A percentile compares a stretch with the other conserved stretches of the same genome.
phyloP scores from a whole-genome alignment of 2,797 vertebrate genomes.

The Chelon auratus region DNA sequence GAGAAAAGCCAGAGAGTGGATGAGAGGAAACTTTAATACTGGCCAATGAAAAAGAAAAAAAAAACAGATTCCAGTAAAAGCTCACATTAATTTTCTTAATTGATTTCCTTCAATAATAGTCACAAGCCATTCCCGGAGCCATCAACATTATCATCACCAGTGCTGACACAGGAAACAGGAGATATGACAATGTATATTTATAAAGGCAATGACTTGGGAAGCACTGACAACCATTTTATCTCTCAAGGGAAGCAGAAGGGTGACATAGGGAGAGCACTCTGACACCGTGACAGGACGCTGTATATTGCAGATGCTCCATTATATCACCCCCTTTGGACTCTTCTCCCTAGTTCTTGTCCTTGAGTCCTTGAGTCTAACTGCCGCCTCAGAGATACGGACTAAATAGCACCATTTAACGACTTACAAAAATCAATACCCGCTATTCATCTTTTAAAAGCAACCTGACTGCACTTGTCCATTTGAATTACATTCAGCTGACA shows the following conservation, averaged over 20 bases:
- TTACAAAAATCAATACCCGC: slow-evolving; percentile 79
- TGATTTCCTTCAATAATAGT: slow-evolving; percentile 87
- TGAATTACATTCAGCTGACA: slow-evolving; percentile 69
- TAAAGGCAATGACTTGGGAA: slow-evolving; percentile 70
- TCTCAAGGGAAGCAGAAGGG: slow-evolving; percentile 52
- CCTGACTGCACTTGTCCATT: slow-evolving; percentile 73
- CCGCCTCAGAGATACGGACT: slow-evolving; percentile 61
- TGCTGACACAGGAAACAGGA: slow-evolving; percentile 80
- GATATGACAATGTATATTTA: slow-evolving; percentile 84
- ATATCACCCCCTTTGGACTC: slow-evolving; percentile 57
- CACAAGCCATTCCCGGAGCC: slow-evolving; percentile 66
- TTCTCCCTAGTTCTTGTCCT: slow-evolving; percentile 68
- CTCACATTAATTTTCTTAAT: slow-evolving; percentile 91
- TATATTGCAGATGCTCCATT: slow-evolving; percentile 67
- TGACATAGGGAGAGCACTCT: slow-evolving; percentile 65
- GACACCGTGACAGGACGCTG: slow-evolving; percentile 63
- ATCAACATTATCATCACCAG: slow-evolving; percentile 77
- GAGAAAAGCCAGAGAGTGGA: slow-evolving; percentile 72
- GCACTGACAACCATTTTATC: slow-evolving; percentile 50
- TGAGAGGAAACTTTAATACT: slow-evolving; percentile 70
- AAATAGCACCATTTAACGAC: slow-evolving; percentile 72
- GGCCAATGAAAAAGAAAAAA: slow-evolving; percentile 62
- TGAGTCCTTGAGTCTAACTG: slow-evolving; percentile 66
- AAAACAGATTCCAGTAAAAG: slow-evolving; percentile 80
- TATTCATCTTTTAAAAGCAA: slow-evolving; percentile 79